Evolutionary conservation across 1,140 invertebrate species (phyloP), one percentile per base, ranked within the genome.

Genomic region (Euwallacea similis): DNA sequence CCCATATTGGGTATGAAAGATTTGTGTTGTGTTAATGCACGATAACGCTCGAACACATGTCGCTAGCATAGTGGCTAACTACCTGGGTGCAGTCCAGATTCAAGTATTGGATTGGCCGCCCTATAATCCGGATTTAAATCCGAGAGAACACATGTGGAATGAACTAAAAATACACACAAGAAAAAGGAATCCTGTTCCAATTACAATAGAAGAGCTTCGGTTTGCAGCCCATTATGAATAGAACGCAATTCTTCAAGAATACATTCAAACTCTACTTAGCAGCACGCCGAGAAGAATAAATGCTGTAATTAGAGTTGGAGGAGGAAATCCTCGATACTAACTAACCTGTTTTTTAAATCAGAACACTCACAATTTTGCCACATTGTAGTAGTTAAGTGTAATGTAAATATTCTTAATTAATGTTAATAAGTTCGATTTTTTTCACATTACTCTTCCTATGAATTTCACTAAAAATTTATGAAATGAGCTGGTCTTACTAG

Each of bases 211-310:
- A 63, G 11, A 7, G 60, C 42, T 43, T 42, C 60, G 42, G 60
- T 15, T 10, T 59, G 15, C 56, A 2, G 2, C 56, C 41, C 60
- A 62, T 10, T 42, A 65, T 50, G 13, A 65, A 54, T 50, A n/a
- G 43, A 65, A 65, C 13, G 21, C 10, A 42, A 69, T 69, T 63
- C 16, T 2, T 46, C 55, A 69, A 61, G 56, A 60, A 60, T 46
- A 42, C 15, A 60, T 69, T 13, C 55, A 69, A 69, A 50, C 7
- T 69, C 66, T 69, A 44, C 33, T 53, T 41, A 53, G 16, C 10
- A 69, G 59, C 68, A 69, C 46, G 67, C 58, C 15, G 33, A 69
- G 68, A 53, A 68, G 43, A 16, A 60, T 68, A 33, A 47, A 60
- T 42, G 66, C 66, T 6, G 55, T 61, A 68, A 68, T 47, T 68